Conservation (phyloP, 2,888 invertebrate species). For the Ctenicera cuprea region DNA sequence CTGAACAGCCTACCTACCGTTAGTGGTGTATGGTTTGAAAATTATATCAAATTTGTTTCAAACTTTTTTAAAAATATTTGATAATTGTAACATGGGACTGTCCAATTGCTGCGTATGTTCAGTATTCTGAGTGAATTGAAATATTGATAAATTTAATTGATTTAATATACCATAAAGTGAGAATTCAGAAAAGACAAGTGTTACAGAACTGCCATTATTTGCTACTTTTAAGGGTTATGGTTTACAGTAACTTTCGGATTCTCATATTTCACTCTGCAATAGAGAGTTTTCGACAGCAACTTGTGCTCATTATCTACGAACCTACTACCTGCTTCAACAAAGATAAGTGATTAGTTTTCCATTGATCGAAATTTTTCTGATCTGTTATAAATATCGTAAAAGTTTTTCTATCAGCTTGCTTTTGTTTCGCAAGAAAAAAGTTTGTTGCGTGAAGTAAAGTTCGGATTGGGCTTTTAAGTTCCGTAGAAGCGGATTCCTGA, state of each 20-base stretch:
- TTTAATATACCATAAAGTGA: too few species aligned
- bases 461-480: not conserved
- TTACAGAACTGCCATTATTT: not conserved
- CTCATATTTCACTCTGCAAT: slow-evolving; percentile 13
- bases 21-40: too few species aligned
- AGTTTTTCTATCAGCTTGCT: slow-evolving; percentile 4
- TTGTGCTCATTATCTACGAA: not conserved
- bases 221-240: too few species aligned
- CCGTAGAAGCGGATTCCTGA: not conserved
- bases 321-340: not conserved
- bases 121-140: too few species aligned
- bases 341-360: slow-evolving; percentile 17
- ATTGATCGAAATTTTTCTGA: not conserved
- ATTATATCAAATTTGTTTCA: too few species aligned
- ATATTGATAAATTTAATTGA: too few species aligned
- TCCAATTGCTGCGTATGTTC: too few species aligned
- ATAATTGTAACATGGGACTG: too few species aligned
- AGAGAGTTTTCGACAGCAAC: slow-evolving; percentile 4
- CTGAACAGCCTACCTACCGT: too few species aligned
- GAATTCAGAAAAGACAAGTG: too few species aligned
- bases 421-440: not conserved
- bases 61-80: too few species aligned
- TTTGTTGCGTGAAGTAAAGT: not conserved
- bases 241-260: not conserved
- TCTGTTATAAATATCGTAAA: not conserved